These are phyloP conservation scores for Sarcophilus harrisii DNA, from an alignment of 2,797 vertebrate genomes.

Conservation along the genomic window DNA sequence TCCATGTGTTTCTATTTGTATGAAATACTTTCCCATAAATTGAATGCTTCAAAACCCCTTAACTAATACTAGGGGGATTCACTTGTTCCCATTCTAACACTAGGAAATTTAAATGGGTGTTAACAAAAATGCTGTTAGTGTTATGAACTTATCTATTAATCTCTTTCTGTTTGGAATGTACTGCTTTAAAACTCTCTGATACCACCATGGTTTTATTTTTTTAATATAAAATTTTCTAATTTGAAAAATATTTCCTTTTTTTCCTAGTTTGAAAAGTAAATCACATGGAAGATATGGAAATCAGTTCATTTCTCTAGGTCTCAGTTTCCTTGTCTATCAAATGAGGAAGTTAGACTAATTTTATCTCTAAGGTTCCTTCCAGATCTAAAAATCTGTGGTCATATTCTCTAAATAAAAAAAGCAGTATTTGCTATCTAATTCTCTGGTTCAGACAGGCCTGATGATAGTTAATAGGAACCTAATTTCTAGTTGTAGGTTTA, in stretches of 20 bases:
- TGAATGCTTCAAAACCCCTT: not conserved
- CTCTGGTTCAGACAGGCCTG: not conserved
- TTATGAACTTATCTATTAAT: constrained; percentile 24
- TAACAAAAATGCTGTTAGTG: constrained; percentile 32
- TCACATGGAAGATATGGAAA: not conserved
- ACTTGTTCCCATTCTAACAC: constrained; percentile 37
- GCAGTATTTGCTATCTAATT: not conserved
- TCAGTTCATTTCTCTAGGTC: not conserved
- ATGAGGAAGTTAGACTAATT: not conserved
- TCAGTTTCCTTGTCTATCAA: constrained; percentile 10
- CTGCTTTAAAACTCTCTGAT: not conserved
- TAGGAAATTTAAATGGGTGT: not conserved
- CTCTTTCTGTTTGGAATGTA: not conserved
- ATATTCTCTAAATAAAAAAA: not conserved
- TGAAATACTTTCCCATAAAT: constrained; percentile 12
- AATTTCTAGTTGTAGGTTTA: constrained; percentile 27
- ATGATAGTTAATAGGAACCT: not conserved
- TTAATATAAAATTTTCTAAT: constrained; percentile 28
- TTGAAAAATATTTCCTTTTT: not conserved
- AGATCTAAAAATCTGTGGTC: not conserved
- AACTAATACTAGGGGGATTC: not conserved
- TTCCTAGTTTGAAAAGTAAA: not conserved
- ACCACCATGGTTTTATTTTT: not conserved
- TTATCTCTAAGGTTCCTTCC: not conserved
- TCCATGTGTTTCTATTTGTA: constrained; percentile 1